phyloP scores from a whole-genome alignment of 2,888 invertebrate species.

The Pandemis cinnamomeana region DNA sequence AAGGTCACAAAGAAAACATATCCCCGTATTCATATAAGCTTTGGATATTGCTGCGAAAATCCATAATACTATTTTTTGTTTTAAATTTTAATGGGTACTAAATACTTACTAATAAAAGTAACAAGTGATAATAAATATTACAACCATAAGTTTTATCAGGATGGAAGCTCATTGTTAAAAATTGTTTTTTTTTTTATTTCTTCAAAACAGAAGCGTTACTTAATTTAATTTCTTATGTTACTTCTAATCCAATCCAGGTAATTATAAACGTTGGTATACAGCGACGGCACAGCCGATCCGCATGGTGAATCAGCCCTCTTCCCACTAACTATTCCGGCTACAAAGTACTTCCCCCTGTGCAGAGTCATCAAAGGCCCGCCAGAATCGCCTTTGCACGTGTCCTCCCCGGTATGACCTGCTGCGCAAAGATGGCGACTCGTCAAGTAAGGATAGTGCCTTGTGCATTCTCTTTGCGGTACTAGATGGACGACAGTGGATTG shows the following conservation, averaged over 20 bases:
- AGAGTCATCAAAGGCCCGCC: conserved; percentile 77
- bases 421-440: conserved; percentile 71
- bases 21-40: neutral
- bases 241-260: conserved; percentile 70
- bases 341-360: conserved; percentile 68
- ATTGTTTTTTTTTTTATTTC: too few species aligned
- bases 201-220: too few species aligned
- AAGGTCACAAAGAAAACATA: conserved; percentile 1
- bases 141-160: too few species aligned
- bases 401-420: conserved; percentile 71
- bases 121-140: too few species aligned
- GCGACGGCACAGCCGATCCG: conserved; percentile 72
- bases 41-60: too few species aligned
- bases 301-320: conserved; percentile 74
- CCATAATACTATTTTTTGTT: too few species aligned
- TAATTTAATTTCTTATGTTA: conserved; percentile 53
- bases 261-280: conserved; percentile 74
- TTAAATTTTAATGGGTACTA: too few species aligned
- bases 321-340: conserved; percentile 76
- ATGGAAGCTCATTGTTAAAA: too few species aligned
- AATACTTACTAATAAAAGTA: too few species aligned
- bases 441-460: conserved; percentile 61
- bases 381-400: conserved; percentile 79
- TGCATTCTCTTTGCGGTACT: conserved; percentile 67
- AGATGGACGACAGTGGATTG: conserved; percentile 73